These are phyloP conservation scores for Amiota mariae DNA, from an alignment of 2,888 invertebrate species.

Conservation along the genomic window DNA sequence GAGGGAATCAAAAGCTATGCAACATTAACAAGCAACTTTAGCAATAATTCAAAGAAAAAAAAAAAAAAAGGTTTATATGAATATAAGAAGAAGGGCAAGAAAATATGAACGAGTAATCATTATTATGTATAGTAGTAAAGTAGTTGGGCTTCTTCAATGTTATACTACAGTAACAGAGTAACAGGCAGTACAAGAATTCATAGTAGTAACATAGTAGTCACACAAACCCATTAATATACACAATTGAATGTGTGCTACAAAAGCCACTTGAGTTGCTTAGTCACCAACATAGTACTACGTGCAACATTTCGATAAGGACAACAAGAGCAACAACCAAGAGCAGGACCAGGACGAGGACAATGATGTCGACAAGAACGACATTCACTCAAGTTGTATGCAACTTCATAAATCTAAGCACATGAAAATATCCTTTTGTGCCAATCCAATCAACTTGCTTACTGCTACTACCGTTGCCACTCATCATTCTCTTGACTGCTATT, in stretches of 20 bases:
- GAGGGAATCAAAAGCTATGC: conserved; percentile 1
- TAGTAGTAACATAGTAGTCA: not conserved
- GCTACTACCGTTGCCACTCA: not conserved
- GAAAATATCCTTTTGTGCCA: conserved; percentile 56
- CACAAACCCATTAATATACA: not conserved
- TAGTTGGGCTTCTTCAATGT: too few species aligned
- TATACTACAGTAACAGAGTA: too few species aligned
- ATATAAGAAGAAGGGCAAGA: not conserved
- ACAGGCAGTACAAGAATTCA: not conserved
- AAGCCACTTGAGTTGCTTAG: conserved; percentile 6
- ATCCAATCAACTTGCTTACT: conserved; percentile 55
- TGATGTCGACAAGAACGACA: conserved; percentile 1
- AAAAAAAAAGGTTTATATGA: not conserved
- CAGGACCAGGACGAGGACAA: too few species aligned
- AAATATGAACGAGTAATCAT: not conserved
- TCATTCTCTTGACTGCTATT: not conserved
- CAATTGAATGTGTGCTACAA: not conserved
- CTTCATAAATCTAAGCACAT: conserved; percentile 66
- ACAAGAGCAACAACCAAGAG: too few species aligned
- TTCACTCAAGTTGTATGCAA: conserved; percentile 44
- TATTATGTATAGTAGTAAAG: not conserved
- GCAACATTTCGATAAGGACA: not conserved
- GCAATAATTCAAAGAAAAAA: conserved; percentile 9
- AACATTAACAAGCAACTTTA: conserved; percentile 27
- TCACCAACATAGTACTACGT: not conserved